Evolutionary conservation across 37 sponge, comb jelly and placozoan genomes (phyloP).

Genomic region (Amphimedon queenslandica): DNA sequence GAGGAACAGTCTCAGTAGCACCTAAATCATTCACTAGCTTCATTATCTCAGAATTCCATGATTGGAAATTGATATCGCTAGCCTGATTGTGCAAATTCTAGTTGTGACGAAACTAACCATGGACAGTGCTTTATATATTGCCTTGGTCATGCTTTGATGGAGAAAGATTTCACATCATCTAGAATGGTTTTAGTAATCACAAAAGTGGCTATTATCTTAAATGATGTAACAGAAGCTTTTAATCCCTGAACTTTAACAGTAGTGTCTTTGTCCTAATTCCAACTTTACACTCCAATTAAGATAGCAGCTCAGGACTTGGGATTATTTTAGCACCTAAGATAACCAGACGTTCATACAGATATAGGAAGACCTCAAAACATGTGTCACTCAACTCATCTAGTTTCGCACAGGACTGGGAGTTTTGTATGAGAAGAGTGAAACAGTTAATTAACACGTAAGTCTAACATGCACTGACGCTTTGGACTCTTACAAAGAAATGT

Average conservation of each 20-base stretch:
- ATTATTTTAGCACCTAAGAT: constrained; percentile 33
- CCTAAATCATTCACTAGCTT: constrained; percentile 21
- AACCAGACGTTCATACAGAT: constrained; percentile 32
- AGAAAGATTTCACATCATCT: constrained; percentile 33
- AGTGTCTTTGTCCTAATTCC: constrained; percentile 49
- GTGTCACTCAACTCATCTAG: constrained; percentile 53
- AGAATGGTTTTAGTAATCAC: constrained; percentile 35
- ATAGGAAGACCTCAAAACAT: constrained; percentile 48
- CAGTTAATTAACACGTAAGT: constrained; percentile 12
- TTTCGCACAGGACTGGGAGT: constrained; percentile 48
- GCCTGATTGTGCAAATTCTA: constrained; percentile 15
- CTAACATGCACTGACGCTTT: constrained; percentile 43
- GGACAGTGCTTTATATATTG: constrained; percentile 19
- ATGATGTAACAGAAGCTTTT: constrained; percentile 41
- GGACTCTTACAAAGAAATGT: constrained; percentile 43
- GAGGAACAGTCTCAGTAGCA: constrained; percentile 21
- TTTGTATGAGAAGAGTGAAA: constrained; percentile 29
- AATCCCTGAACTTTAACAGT: constrained; percentile 41
- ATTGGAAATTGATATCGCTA: constrained; percentile 32
- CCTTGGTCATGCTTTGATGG: constrained; percentile 53
- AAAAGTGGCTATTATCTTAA: constrained; percentile 37
- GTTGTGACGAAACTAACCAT: constrained; percentile 37
- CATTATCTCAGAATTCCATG: constrained; percentile 40
- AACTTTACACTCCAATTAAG: neutral
- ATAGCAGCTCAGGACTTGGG: neutral